Percentiles rank a stretch among this genome's conserved stretches.
Conservation (phyloP, 2,888 invertebrate genomes). For the Drosophila hamatofila region DNA sequence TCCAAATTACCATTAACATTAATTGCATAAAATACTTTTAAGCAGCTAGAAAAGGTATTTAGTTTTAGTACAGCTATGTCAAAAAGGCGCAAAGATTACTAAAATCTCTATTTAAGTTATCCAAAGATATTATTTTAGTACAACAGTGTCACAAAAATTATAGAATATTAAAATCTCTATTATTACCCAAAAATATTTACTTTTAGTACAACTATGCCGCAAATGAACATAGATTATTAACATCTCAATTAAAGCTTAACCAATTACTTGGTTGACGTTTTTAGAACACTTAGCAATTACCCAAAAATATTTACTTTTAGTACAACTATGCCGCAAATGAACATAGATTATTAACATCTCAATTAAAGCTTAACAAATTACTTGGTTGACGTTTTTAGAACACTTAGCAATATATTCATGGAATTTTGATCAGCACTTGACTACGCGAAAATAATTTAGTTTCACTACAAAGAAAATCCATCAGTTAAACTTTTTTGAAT, state of each 20-base stretch:
- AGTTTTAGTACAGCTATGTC: not conserved
- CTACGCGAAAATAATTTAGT: not conserved
- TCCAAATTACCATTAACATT: too few relatives aligned
- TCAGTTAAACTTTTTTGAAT: not conserved
- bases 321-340: not conserved
- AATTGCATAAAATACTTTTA: too few relatives aligned
- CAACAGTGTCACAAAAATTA: too few relatives aligned
- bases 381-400: not conserved
- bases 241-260: not conserved
- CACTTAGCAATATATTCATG: not conserved
- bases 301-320: too few relatives aligned
- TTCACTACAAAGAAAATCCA: not conserved
- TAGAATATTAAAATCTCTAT: too few relatives aligned
- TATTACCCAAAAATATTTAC: too few relatives aligned
- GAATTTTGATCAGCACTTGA: not conserved
- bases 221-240: not conserved
- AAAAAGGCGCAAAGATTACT: too few relatives aligned
- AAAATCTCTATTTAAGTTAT: too few relatives aligned
- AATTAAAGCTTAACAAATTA: not conserved
- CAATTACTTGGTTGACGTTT: not conserved
- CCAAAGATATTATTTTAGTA: too few relatives aligned
- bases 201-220: not conserved
- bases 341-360: not conserved
- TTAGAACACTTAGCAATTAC: not conserved
- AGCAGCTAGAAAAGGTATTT: not conserved